phyloP scores from a whole-genome alignment of 2,888 invertebrate genomes.

The Psylliodes chrysocephalus region DNA sequence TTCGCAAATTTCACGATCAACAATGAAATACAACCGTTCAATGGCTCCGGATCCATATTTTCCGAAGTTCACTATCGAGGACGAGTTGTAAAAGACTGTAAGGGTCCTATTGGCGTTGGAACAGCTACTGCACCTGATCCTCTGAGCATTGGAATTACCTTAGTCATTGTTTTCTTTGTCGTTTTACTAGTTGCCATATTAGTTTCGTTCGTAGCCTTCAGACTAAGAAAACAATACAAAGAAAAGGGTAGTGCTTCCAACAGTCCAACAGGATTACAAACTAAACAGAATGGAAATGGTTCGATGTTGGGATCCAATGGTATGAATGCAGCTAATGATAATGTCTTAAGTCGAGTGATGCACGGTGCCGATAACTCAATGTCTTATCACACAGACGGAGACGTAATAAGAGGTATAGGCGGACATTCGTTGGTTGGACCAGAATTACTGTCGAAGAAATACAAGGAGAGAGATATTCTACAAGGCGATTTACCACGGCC shows the following conservation, averaged over 20 bases:
- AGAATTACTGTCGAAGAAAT: conserved; percentile 88
- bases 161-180: conserved; percentile 94
- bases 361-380: conserved; percentile 77
- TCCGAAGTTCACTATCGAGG: conserved; percentile 76
- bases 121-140: conserved; percentile 85
- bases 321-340: conserved; percentile 73
- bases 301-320: conserved; percentile 77
- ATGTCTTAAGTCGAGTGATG: conserved; percentile 74
- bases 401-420: conserved; percentile 79
- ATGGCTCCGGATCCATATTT: conserved; percentile 86
- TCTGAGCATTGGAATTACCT: conserved; percentile 89
- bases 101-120: conserved; percentile 79
- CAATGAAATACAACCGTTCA: conserved; percentile 89
- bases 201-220: conserved; percentile 92
- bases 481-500: conserved; percentile 78
- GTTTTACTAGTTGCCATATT: conserved; percentile 88
- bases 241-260: conserved; percentile 80
- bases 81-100: conserved; percentile 80
- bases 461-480: conserved; percentile 77
- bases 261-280: conserved; percentile 76
- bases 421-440: conserved; percentile 85
- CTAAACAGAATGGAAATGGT: conserved; percentile 81
- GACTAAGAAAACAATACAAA: conserved; percentile 86
- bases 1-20: conserved; percentile 90
- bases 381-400: conserved; percentile 78